These are phyloP conservation scores for Mus spicilegus DNA, from an alignment of 2,113 vertebrate genomes.

Conservation along the genomic window DNA sequence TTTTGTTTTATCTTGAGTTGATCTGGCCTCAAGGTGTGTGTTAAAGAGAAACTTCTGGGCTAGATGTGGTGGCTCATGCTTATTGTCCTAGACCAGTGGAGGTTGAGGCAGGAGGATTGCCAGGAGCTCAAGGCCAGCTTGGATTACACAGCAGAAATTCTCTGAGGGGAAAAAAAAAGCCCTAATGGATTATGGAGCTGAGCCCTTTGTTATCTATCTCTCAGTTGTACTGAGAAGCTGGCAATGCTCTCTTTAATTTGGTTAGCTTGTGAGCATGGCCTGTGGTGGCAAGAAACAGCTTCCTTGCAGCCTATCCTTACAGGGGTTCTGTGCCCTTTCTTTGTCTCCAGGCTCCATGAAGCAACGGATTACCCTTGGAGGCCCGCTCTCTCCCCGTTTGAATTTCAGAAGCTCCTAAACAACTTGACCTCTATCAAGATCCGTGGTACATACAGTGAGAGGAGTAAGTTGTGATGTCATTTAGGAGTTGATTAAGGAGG, in stretches of 20 bases:
- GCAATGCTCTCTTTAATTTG: not conserved
- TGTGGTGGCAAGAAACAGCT: not conserved
- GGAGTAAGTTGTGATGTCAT: slow-evolving; percentile 87
- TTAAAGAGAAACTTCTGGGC: not conserved
- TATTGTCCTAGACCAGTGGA: not conserved
- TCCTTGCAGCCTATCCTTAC: not conserved
- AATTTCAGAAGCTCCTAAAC: slow-evolving; percentile 97
- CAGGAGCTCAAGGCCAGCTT: not conserved
- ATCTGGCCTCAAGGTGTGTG: not conserved
- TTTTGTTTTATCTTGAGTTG: slow-evolving; percentile 16
- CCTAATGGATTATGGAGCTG: not conserved
- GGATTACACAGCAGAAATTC: not conserved
- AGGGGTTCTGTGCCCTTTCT: not conserved
- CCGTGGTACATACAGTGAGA: slow-evolving; percentile 96
- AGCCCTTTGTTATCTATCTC: not conserved
- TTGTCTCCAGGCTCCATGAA: slow-evolving; percentile 92
- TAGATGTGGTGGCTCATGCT: not conserved
- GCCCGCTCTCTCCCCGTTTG: slow-evolving; percentile 90
- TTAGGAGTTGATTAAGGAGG: not conserved
- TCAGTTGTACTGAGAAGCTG: not conserved
- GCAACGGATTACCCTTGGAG: slow-evolving; percentile 95
- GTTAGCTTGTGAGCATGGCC: not conserved
- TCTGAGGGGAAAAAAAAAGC: not conserved
- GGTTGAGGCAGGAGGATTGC: not conserved
- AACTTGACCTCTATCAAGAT: slow-evolving; percentile 97